Evolutionary conservation across 2,888 invertebrate genomes (phyloP).

Genomic region (Parnassius glacialis): DNA sequence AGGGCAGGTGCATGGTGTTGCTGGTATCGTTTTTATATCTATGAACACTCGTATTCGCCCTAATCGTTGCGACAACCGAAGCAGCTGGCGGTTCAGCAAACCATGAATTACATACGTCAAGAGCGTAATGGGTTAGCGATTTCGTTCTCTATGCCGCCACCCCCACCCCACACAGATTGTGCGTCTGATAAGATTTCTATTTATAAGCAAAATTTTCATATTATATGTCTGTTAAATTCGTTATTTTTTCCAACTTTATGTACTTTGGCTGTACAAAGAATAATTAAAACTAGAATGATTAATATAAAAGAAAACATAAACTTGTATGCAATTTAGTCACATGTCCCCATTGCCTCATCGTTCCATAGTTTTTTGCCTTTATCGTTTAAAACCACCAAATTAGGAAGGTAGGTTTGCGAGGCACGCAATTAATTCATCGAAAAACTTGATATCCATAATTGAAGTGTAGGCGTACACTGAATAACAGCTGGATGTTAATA

Average conservation of each 20-base stretch:
- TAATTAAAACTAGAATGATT: no score
- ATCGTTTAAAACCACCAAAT: slow-evolving; percentile 42
- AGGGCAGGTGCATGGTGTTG: slow-evolving; percentile 22
- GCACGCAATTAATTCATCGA: slow-evolving; percentile 52
- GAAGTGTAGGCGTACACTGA: slow-evolving; percentile 49
- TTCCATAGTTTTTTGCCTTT: background rate
- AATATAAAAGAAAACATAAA: no score
- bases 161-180: slow-evolving; percentile 21
- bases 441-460: slow-evolving; percentile 53
- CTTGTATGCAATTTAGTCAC: no score
- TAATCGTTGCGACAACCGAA: slow-evolving; percentile 36
- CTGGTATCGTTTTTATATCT: slow-evolving; percentile 20
- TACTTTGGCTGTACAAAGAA: no score
- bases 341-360: no score
- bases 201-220: no score
- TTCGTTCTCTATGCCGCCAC: slow-evolving; percentile 26
- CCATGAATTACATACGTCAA: slow-evolving; percentile 46
- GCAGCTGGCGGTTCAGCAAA: slow-evolving; percentile 68
- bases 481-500: slow-evolving; percentile 62
- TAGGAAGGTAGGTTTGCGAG: slow-evolving; percentile 44
- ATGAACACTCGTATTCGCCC: slow-evolving; percentile 38
- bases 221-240: no score
- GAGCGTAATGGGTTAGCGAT: slow-evolving; percentile 48
- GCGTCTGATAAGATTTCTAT: slow-evolving; percentile 12
- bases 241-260: no score